Conservation (phyloP, 1,140 invertebrate species). For the Trichomalopsis sarcophagae region DNA sequence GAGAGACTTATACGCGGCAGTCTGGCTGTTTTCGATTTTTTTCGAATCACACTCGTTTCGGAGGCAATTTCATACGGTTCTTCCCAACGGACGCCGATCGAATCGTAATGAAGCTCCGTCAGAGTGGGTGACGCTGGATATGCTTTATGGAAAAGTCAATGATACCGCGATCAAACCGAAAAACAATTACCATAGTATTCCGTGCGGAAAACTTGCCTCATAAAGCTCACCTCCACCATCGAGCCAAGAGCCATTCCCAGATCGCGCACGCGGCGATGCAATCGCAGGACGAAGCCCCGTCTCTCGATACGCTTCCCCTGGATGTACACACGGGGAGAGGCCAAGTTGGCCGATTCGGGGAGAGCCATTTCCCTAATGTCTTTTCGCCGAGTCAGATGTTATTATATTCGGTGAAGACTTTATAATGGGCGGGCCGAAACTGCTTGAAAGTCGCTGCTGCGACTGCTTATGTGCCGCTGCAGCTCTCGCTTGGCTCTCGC, state of each 20-base stretch:
- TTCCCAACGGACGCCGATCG: no score
- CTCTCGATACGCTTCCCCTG: neutral
- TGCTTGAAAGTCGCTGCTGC: conserved; percentile 64
- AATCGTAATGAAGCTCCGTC: neutral
- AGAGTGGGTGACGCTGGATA: no score
- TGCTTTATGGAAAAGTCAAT: no score
- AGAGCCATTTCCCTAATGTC: conserved; percentile 73
- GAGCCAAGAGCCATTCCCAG: conserved; percentile 9
- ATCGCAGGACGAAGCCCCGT: neutral
- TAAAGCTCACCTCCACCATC: neutral
- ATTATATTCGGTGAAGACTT: conserved; percentile 75
- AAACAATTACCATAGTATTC: no score
- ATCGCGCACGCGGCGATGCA: neutral
- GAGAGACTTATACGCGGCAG: neutral
- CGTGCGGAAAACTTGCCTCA: neutral
- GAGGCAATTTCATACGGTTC: neutral
- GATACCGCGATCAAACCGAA: no score
- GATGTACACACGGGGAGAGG: neutral
- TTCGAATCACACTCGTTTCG: conserved; percentile 15
- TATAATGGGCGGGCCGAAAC: conserved; percentile 70
- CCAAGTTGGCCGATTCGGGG: conserved; percentile 63
- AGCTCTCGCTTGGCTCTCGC: conserved; percentile 51
- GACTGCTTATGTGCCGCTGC: conserved; percentile 46
- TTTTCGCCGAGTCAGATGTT: conserved; percentile 70
- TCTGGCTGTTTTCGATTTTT: conserved; percentile 12